phyloP scores from a whole-genome alignment of 2,888 invertebrate genomes.

The Timema podura region DNA sequence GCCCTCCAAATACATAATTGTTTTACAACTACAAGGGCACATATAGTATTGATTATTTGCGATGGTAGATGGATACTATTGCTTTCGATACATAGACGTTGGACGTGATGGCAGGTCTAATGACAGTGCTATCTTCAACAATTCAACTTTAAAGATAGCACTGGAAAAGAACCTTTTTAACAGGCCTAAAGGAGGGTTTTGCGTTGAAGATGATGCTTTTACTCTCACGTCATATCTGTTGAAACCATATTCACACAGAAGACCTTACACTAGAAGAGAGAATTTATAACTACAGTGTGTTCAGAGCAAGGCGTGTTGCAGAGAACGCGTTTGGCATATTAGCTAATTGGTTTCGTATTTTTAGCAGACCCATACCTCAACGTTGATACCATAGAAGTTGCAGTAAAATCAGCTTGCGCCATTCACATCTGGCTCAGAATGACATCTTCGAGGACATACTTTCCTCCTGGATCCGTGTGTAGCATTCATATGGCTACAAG shows the following conservation, averaged over 20 bases:
- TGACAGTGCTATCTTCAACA: neutral
- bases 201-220: conserved; percentile 1
- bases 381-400: neutral
- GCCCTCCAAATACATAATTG: too few species aligned
- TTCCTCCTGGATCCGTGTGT: neutral
- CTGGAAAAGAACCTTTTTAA: neutral
- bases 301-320: neutral
- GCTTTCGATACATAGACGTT: conserved; percentile 10
- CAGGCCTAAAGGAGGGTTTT: neutral
- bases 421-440: conserved; percentile 1
- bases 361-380: neutral
- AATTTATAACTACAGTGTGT: too few species aligned
- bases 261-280: too few species aligned
- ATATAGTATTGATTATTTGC: conserved; percentile 29
- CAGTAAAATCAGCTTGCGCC: neutral
- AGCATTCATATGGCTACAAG: too few species aligned
- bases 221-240: neutral
- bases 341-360: neutral
- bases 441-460: neutral
- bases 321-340: too few species aligned
- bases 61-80: conserved; percentile 2
- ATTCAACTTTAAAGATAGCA: neutral
- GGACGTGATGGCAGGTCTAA: neutral
- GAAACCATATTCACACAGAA: neutral
- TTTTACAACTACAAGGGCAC: too few species aligned